Evolutionary conservation across 2,113 vertebrate genomes (phyloP).

Genomic region (Isurus oxyrinchus): DNA sequence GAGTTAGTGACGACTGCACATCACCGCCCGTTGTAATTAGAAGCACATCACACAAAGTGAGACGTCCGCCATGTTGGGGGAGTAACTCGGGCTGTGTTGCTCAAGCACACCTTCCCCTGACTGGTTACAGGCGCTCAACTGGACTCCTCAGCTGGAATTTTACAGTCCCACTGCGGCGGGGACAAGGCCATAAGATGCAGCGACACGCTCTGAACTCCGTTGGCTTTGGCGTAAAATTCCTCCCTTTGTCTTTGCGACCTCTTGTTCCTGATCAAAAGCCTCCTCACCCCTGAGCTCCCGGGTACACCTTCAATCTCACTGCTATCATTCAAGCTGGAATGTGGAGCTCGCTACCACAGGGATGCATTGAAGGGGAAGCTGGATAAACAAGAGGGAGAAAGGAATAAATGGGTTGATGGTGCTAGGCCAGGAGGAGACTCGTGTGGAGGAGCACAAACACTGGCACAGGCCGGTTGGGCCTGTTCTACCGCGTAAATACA

Average conservation of each 20-base stretch:
- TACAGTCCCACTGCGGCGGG: too few relatives aligned
- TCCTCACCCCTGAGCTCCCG: too few relatives aligned
- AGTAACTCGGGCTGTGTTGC: neutral
- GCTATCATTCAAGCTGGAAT: neutral
- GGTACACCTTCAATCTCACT: neutral
- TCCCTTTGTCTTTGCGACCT: neutral
- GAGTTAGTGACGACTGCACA: neutral
- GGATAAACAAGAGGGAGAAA: neutral
- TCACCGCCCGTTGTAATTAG: neutral
- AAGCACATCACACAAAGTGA: neutral
- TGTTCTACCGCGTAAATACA: too few relatives aligned
- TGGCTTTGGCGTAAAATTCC: too few relatives aligned
- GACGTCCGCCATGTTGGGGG: neutral
- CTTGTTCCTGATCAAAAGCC: neutral
- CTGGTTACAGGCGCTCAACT: too few relatives aligned
- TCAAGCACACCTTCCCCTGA: neutral
- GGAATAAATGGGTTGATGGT: neutral
- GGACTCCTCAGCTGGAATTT: too few relatives aligned
- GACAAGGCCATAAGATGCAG: too few relatives aligned
- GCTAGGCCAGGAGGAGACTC: too few relatives aligned
- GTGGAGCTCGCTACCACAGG: neutral
- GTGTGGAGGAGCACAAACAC: too few relatives aligned
- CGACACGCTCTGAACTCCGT: too few relatives aligned
- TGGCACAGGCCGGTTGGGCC: too few relatives aligned
- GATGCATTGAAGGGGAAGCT: neutral